Conservation (phyloP, 1,140 invertebrate genomes). For the Lycorma delicatula region DNA sequence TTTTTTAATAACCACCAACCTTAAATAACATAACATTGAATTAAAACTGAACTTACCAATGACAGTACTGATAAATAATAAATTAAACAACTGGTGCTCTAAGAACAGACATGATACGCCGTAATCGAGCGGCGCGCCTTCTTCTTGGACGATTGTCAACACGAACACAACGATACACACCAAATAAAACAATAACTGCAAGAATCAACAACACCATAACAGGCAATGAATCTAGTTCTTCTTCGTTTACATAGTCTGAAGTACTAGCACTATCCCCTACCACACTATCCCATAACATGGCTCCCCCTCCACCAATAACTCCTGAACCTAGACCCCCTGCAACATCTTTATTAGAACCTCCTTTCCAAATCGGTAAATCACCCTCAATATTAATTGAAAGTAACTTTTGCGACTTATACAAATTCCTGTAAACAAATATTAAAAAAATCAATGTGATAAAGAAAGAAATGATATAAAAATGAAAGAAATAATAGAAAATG, state of each 20-base stretch:
- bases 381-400: constrained; percentile 48
- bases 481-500: no score
- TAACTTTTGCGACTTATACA: constrained; percentile 64
- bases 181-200: constrained; percentile 16
- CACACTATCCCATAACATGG: constrained; percentile 8
- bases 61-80: background rate
- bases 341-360: constrained; percentile 18
- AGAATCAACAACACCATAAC: constrained; percentile 18
- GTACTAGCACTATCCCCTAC: constrained; percentile 8
- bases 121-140: constrained; percentile 21
- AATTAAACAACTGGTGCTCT: constrained; percentile 20
- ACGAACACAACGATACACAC: constrained; percentile 22
- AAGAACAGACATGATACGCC: constrained; percentile 20
- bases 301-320: background rate
- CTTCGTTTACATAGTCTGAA: constrained; percentile 18
- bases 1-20: no score
- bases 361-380: constrained; percentile 33
- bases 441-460: constrained; percentile 4
- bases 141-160: constrained; percentile 24
- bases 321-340: background rate
- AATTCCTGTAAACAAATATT: constrained; percentile 44
- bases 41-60: no score
- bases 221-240: constrained; percentile 19
- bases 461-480: no score
- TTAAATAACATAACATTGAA: no score